Evolutionary conservation across 2,797 vertebrate species (phyloP).

Genomic region (Acanthornis magna): DNA sequence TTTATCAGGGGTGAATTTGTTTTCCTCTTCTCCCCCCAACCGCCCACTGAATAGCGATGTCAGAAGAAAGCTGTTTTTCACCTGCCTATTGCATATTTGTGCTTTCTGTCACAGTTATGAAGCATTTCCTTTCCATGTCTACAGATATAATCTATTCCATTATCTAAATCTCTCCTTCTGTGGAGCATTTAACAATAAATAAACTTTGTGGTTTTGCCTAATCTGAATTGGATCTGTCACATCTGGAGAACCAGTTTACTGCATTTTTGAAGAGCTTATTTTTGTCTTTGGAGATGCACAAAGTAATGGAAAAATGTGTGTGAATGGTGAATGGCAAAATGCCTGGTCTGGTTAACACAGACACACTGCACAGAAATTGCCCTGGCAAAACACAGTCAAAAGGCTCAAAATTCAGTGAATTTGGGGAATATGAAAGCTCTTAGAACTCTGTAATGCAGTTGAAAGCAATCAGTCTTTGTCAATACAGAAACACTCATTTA

Average conservation of each 20-base stretch:
- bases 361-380: slow-evolving; percentile 22
- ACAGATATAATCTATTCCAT: neutral
- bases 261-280: neutral
- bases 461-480: neutral
- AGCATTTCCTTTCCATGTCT: neutral
- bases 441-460: neutral
- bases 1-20: neutral
- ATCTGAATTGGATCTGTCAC: neutral
- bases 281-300: slow-evolving; percentile 18
- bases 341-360: slow-evolving; percentile 20
- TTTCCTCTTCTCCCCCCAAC: neutral
- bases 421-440: neutral
- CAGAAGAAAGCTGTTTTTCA: neutral
- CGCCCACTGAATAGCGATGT: accelerated
- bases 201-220: neutral
- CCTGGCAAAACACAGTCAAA: neutral
- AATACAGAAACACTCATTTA: neutral
- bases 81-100: neutral
- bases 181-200: neutral
- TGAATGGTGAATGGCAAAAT: neutral
- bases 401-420: neutral
- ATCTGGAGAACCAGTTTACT: neutral
- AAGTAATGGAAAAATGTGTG: neutral
- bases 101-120: neutral
- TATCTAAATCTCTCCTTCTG: neutral